These are phyloP conservation scores for Emys orbicularis DNA, from an alignment of 2,797 vertebrate species.

Conservation along the genomic window DNA sequence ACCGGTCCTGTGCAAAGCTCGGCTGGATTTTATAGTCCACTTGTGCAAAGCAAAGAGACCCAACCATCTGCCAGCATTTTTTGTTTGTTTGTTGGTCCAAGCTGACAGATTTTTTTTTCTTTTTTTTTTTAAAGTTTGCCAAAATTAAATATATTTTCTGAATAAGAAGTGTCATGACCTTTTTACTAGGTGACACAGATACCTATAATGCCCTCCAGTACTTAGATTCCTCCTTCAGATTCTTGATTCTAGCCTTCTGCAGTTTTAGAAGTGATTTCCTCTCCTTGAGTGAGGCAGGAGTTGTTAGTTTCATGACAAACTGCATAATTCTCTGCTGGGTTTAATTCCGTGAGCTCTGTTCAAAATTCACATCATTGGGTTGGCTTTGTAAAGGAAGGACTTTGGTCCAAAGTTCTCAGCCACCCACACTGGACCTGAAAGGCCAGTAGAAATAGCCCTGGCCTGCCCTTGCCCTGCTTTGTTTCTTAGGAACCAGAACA, in stretches of 20 bases:
- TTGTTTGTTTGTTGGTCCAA: conserved; percentile 26
- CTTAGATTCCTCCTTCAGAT: not conserved
- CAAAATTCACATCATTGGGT: not conserved
- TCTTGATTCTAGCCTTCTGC: not conserved
- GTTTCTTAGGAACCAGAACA: conserved; percentile 70
- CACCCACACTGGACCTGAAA: conserved; percentile 73
- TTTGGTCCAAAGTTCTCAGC: conserved; percentile 66
- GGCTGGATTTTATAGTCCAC: conserved; percentile 13
- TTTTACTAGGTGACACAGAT: conserved; percentile 1
- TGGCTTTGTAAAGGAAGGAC: conserved; percentile 48
- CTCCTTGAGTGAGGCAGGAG: not conserved
- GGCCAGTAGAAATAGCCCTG: conserved; percentile 72
- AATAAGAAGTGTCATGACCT: not conserved
- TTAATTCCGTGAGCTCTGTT: not conserved
- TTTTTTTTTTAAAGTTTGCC: not conserved
- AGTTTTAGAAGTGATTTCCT: not conserved
- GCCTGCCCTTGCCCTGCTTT: conserved; percentile 56
- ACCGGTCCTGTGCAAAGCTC: not conserved
- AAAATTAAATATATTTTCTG: not conserved
- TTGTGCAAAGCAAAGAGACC: not conserved
- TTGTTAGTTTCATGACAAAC: conserved; percentile 11
- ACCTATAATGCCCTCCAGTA: conserved; percentile 3
- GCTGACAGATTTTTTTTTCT: not conserved
- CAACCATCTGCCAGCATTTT: not conserved
- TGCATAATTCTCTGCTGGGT: not conserved